Evolutionary conservation across 2,888 invertebrate species (phyloP), one percentile per base, ranked within the genome.

Genomic region (Lacanobia wlatinum): DNA sequence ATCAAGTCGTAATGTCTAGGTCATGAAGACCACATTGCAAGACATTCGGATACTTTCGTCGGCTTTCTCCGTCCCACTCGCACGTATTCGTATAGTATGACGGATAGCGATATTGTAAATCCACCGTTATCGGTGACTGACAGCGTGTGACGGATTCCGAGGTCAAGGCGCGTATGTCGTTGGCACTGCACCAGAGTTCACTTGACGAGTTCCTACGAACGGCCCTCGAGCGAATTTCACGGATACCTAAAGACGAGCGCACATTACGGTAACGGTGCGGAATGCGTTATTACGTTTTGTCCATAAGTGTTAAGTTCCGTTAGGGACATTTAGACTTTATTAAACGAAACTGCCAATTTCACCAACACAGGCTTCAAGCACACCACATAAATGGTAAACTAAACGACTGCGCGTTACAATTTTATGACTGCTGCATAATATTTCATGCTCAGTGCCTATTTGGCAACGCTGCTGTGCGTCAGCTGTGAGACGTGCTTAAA

Each of bases 91-190:
- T 59, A 73, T 59, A 66, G 62, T 74, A 67, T 74, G 80, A 78
- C 78, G 79, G 81, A 76, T 69, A 60, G 74, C 76, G 78, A 76
- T 82, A 83, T 83, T 82, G 83, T 82, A 83, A 87, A 87, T 85
- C 84, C 84, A 86, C 87, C 85, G 88, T 89, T 89, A 89, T 87
- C 88, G 85, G 84, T 76, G 86, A 84, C 86, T 87, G 90, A 88
- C 88, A 83, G 84, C 74, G 85, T 88, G 83, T 82, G 87, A 84
- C 86, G 88, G 82, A 79, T 82, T 81, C 87, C 90, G 93, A 93
- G 94, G 95, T 95, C 95, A 95, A 95, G 94, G 93, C 89, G 91
- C 87, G 84, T 83, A 87, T 91, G 94, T 92, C 93, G 93, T 94
- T 95, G 95, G 94, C 95, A 95, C 88, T 88, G 87, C 89, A 92